phyloP scores from a whole-genome alignment of 2,797 vertebrate genomes.

The Amniataba percoides region DNA sequence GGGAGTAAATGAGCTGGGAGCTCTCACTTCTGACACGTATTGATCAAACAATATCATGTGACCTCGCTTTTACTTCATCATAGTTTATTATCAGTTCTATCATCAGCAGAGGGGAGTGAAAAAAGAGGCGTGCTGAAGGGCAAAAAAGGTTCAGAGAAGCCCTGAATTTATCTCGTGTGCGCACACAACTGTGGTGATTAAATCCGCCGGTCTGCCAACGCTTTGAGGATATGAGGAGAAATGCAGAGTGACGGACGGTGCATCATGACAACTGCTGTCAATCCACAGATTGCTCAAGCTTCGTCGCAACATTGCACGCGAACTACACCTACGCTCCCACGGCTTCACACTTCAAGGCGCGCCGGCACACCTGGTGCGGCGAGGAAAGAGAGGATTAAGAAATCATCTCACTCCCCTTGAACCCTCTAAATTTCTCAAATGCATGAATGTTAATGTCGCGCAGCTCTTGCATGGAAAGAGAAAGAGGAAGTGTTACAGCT shows the following conservation, averaged over 20 bases:
- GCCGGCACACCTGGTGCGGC: conserved; percentile 48
- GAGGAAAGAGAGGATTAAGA: conserved; percentile 30
- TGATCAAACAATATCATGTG: conserved; percentile 68
- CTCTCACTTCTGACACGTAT: conserved; percentile 60
- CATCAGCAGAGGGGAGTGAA: conserved; percentile 13
- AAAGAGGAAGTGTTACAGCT: conserved; percentile 14
- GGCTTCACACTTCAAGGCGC: conserved; percentile 55
- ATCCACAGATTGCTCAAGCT: conserved; percentile 56
- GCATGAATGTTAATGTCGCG: conserved; percentile 12
- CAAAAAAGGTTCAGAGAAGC: conserved; percentile 43
- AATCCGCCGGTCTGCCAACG: conserved; percentile 46
- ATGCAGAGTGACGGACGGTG: conserved; percentile 53
- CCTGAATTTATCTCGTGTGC: conserved; percentile 41
- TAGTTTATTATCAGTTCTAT: conserved; percentile 48
- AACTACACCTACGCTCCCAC: conserved; percentile 57
- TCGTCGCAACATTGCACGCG: conserved; percentile 52
- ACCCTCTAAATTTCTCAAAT: conserved; percentile 27
- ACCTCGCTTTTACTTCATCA: conserved; percentile 57
- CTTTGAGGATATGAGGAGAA: conserved; percentile 46
- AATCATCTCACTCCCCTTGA: conserved; percentile 18
- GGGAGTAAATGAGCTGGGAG: conserved; percentile 61
- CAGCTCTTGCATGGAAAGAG: conserved; percentile 15
- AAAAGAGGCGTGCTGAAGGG: conserved; percentile 39
- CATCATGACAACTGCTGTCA: conserved; percentile 68
- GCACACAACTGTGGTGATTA: conserved; percentile 44